phyloP scores from a whole-genome alignment of 2,888 invertebrate species.

The Labia minor region DNA sequence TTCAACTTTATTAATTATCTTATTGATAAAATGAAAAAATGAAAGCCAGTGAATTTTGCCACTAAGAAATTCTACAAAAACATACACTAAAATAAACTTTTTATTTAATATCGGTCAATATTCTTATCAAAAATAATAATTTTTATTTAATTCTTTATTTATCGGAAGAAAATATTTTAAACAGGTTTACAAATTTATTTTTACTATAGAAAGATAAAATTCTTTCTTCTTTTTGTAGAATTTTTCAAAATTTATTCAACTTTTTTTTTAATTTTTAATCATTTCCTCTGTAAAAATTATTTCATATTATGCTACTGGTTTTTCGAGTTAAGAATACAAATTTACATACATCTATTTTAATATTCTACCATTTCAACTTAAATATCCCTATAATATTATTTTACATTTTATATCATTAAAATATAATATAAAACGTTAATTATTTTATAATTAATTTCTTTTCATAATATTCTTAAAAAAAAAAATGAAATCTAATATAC shows the following conservation, averaged over 20 bases:
- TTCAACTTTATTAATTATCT: no score
- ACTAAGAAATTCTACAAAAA: not conserved
- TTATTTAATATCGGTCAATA: no score
- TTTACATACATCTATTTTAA: not conserved
- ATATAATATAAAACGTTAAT: no score
- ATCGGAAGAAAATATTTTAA: not conserved
- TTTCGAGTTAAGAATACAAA: not conserved
- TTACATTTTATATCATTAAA: no score
- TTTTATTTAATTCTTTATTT: no score
- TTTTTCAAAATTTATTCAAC: not conserved
- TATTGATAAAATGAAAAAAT: no score
- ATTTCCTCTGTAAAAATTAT: not conserved
- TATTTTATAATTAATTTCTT: not conserved
- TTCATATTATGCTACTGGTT: not conserved
- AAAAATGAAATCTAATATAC: no score
- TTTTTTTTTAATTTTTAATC: not conserved
- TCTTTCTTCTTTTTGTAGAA: not conserved
- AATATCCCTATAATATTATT: not conserved
- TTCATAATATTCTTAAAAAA: not conserved
- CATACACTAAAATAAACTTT: no score
- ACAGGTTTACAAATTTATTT: not conserved
- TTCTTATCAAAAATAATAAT: no score
- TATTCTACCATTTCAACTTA: not conserved
- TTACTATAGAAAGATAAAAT: not conserved
- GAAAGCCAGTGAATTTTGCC: not conserved